These are phyloP conservation scores for Lacerta bilineata DNA, from an alignment of 2,797 vertebrate genomes.

Conservation along the genomic window DNA sequence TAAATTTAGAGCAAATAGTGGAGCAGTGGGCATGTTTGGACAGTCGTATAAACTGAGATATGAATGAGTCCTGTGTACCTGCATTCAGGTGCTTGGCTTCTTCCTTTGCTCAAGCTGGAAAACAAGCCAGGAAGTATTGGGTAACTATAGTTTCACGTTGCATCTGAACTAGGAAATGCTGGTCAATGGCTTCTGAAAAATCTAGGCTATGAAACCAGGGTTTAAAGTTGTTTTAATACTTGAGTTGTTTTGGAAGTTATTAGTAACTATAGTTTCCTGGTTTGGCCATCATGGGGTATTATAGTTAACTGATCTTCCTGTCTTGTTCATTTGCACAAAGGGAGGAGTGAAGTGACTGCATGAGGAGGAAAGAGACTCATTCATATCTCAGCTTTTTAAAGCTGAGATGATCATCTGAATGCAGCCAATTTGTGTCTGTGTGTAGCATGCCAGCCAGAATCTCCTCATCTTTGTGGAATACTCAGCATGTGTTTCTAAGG, in stretches of 20 bases:
- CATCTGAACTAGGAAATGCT: not conserved
- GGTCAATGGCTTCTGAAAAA: not conserved
- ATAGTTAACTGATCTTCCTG: not conserved
- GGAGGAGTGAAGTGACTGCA: not conserved
- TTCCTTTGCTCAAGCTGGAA: not conserved
- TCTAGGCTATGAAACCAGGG: not conserved
- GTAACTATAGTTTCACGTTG: not conserved
- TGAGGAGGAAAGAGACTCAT: not conserved
- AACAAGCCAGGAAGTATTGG: not conserved
- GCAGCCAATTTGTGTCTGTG: not conserved
- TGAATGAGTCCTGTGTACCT: not conserved
- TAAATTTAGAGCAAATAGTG: not conserved
- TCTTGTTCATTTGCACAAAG: not conserved
- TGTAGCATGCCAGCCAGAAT: not conserved
- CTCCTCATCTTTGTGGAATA: not conserved
- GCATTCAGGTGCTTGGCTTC: not conserved
- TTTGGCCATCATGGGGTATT: not conserved
- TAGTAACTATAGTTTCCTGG: not conserved
- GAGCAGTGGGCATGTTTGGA: not conserved
- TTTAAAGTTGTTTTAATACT: not conserved
- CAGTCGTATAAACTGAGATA: not conserved
- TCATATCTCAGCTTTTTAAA: not conserved
- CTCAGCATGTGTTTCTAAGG: not conserved
- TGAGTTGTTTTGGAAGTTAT: not conserved
- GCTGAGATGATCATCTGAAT: not conserved